These are phyloP conservation scores for Apantesis nais DNA, from an alignment of 2,888 invertebrate species.

Conservation along the genomic window DNA sequence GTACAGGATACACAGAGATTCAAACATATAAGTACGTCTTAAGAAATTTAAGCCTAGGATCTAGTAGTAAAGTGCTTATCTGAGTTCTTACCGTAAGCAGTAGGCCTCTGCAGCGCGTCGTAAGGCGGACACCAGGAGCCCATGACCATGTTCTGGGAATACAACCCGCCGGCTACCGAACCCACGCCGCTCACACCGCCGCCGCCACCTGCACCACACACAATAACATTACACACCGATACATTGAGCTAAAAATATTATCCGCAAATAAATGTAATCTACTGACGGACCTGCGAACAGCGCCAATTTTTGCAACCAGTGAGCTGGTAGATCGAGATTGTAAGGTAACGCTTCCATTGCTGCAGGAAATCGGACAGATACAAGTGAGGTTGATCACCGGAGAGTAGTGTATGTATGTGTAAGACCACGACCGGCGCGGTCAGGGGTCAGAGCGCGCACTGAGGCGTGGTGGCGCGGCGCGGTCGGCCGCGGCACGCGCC, in stretches of 20 bases:
- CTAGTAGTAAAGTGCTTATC: not conserved
- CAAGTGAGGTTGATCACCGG: conserved; percentile 1
- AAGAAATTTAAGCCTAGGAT: not conserved
- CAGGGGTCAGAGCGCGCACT: conserved; percentile 74
- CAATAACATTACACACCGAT: conserved; percentile 15
- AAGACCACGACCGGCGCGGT: conserved; percentile 62
- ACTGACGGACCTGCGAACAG: conserved; percentile 60
- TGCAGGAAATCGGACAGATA: not conserved
- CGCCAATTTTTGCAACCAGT: conserved; percentile 69
- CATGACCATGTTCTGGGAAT: conserved; percentile 92
- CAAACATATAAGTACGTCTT: not conserved
- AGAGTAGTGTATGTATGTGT: conserved; percentile 8
- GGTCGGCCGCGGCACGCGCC: conserved; percentile 38
- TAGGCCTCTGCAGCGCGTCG: conserved; percentile 93
- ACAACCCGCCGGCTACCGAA: conserved; percentile 88
- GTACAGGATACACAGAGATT: not conserved
- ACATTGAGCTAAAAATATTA: not conserved
- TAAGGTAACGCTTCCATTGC: conserved; percentile 57
- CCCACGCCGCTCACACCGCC: conserved; percentile 71
- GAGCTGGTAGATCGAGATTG: conserved; percentile 48
- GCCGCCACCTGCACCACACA: conserved; percentile 50
- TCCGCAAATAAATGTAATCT: not conserved
- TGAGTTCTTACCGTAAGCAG: conserved; percentile 88
- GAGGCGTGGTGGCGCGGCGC: conserved; percentile 42
- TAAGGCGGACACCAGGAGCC: conserved; percentile 90